phyloP scores from a whole-genome alignment of 2,888 invertebrate genomes.

The Lypha dubia region DNA sequence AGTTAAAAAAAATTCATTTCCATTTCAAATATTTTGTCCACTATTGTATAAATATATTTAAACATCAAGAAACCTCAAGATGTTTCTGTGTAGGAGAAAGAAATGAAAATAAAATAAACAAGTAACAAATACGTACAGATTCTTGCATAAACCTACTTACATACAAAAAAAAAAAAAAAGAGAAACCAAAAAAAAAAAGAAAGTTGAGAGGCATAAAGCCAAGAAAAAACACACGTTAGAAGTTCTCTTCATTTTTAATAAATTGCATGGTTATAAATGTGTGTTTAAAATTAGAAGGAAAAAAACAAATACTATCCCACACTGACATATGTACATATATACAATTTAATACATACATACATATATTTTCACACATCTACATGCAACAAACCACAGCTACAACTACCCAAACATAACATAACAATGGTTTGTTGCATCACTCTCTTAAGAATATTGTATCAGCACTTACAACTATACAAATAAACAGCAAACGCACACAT shows the following conservation, averaged over 20 bases:
- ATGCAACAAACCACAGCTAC: constrained; percentile 56
- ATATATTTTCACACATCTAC: not conserved
- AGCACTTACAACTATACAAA: constrained; percentile 37
- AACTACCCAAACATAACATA: constrained; percentile 48
- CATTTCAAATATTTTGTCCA: not conserved
- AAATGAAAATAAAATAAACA: constrained; percentile 18
- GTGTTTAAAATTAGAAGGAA: constrained; percentile 47
- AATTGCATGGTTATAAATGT: constrained; percentile 60
- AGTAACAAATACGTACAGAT: constrained; percentile 2
- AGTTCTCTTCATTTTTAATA: constrained; percentile 65
- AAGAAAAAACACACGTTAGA: constrained; percentile 50
- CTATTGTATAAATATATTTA: not conserved
- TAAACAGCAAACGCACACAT: constrained; percentile 10
- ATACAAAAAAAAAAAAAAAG: not conserved
- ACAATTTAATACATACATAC: constrained; percentile 11
- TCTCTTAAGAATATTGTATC: constrained; percentile 44
- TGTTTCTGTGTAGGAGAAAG: constrained; percentile 8
- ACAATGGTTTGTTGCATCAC: constrained; percentile 66
- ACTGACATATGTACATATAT: not conserved
- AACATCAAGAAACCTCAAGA: constrained; percentile 40
- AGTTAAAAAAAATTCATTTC: not conserved
- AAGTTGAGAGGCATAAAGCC: constrained; percentile 57
- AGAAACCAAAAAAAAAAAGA: constrained; percentile 14
- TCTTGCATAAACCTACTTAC: not conserved
- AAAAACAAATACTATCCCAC: constrained; percentile 21